Evolutionary conservation across 2,888 invertebrate genomes (phyloP).

Genomic region (Drosophila sordidula): DNA sequence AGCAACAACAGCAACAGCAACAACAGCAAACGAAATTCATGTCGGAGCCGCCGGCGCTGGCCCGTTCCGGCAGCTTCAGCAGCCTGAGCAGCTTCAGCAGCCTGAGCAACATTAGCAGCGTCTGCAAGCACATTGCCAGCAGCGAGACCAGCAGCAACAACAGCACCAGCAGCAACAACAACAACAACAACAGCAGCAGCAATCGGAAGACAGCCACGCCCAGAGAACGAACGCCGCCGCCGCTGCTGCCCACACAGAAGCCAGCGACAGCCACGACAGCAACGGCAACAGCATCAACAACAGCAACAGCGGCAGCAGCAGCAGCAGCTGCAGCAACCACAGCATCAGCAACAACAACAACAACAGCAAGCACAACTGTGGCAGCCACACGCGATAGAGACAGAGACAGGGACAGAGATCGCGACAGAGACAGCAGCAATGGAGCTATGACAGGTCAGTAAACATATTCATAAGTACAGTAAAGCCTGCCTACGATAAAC

Average conservation of each 20-base stretch:
- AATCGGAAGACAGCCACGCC: constrained; percentile 51
- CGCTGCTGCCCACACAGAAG: constrained; percentile 60
- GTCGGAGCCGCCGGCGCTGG: constrained; percentile 69
- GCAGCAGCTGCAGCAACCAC: constrained; percentile 16
- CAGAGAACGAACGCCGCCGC: constrained; percentile 63
- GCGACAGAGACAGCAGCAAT: constrained; percentile 56
- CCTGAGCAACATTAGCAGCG: constrained; percentile 48
- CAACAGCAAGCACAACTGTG: constrained; percentile 49
- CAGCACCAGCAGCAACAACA: constrained; percentile 23
- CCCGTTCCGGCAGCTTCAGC: constrained; percentile 69
- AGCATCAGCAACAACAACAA: constrained; percentile 38
- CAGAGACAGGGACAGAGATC: constrained; percentile 50
- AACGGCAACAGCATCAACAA: constrained; percentile 37
- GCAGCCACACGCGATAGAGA: constrained; percentile 59
- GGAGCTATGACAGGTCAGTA: constrained; percentile 83
- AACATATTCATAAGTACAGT: constrained; percentile 28
- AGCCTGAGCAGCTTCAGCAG: constrained; percentile 61
- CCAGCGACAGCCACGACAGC: constrained; percentile 37
- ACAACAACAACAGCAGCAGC: constrained; percentile 20
- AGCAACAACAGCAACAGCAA: constrained; percentile 42
- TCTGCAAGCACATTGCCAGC: constrained; percentile 51
- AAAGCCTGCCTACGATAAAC: not conserved
- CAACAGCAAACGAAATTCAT: constrained; percentile 56
- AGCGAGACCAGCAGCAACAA: constrained; percentile 29
- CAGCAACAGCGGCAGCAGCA: constrained; percentile 38